Evolutionary conservation across 2,113 vertebrate species (phyloP), one percentile per base, ranked within the genome.

Genomic region (Myotis brandtii): DNA sequence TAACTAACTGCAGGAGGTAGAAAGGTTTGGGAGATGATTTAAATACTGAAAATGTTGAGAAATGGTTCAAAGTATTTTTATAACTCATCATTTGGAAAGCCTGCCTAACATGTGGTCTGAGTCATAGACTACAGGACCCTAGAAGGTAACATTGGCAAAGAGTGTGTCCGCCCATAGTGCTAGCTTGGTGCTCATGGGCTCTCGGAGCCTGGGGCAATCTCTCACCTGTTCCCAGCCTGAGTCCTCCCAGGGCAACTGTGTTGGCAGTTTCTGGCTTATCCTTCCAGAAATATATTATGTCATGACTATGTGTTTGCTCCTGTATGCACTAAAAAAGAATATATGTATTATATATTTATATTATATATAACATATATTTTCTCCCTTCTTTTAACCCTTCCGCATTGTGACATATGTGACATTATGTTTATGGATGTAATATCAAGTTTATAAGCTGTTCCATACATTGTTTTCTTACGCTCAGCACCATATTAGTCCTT

Each of bases 141-240:
- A 8, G 52, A 52, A 27, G 18, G 50, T 9, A 25, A n/a, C 11
- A 4, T 7, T 2, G 59, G 20, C 48, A 9, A 9, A 79, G 34
- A 3, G 34, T 1, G 37, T 37, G 73, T 3, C 37, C 0, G 12
- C 12, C 5, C 9, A 1, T 2, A 23, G 34, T 2, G 1, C 75
- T 10, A 17, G 56, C 37, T 75, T 4, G 1, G 2, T 27, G 34
- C 32, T 18, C 62, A 3, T 0, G 0, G 64, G 25, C 9, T 9
- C 25, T 11, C 17, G 8, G 37, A 27, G 21, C 30, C n/a, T 1
- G 20, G 18, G 48, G 6, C 6, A 2, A 1, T 18, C 20, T 69
- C 27, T 52, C 13, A 64, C 30, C 12, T 64, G 21, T 34, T 3
- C 59, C 34, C 10, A 21, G n/a, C 16, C n/a, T 34, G 13, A 66